Evolutionary conservation across 2,113 vertebrate species (phyloP).

Genomic region (Corythornis madagascariensis): DNA sequence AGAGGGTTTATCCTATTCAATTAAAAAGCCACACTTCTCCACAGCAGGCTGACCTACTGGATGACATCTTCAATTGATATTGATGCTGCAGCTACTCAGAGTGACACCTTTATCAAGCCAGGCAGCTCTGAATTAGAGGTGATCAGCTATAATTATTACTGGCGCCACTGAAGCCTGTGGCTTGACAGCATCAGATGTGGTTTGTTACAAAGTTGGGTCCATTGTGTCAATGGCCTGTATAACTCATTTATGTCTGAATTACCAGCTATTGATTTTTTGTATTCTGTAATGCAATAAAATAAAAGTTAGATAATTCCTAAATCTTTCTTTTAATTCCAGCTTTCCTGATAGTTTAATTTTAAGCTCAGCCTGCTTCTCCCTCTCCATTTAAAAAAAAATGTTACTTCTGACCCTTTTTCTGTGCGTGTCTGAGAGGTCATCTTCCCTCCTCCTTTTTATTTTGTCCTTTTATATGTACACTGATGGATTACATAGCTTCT

Average conservation of each 20-base stretch:
- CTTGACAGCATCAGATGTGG: constrained; percentile 80
- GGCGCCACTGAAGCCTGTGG: constrained; percentile 79
- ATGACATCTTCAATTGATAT: constrained; percentile 67
- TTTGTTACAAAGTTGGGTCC: constrained; percentile 80
- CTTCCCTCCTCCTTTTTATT: background rate
- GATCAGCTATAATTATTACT: constrained; percentile 82
- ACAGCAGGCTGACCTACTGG: constrained; percentile 44
- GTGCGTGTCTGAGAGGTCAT: background rate
- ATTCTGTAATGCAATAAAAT: constrained; percentile 78
- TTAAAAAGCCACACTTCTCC: background rate
- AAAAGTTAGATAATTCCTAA: constrained; percentile 70
- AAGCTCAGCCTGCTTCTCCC: background rate
- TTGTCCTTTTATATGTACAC: background rate
- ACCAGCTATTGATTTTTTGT: constrained; percentile 77
- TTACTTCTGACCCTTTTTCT: background rate
- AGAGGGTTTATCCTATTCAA: background rate
- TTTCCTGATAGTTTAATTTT: constrained; percentile 30
- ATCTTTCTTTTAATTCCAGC: constrained; percentile 64
- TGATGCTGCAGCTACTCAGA: constrained; percentile 65
- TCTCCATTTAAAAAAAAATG: background rate
- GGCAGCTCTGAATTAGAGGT: constrained; percentile 82
- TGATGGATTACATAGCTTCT: background rate
- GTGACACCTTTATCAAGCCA: constrained; percentile 81
- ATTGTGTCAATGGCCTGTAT: constrained; percentile 81
- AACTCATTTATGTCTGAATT: constrained; percentile 80